Conservation (phyloP, 2,888 invertebrate species). For the Drosophila dives region DNA sequence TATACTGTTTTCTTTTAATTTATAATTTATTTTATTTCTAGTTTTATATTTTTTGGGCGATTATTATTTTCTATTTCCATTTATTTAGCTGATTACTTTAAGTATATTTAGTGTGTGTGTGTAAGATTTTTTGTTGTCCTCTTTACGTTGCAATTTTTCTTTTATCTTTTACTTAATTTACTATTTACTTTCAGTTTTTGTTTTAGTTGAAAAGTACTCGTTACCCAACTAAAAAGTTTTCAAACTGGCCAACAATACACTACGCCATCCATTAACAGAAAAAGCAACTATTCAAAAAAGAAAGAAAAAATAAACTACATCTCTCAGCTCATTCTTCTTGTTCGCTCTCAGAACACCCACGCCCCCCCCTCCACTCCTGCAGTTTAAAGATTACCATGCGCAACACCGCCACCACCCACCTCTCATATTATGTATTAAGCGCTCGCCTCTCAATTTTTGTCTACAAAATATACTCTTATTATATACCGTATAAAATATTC, state of each 20-base stretch:
- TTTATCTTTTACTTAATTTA: background rate
- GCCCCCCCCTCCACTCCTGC: background rate
- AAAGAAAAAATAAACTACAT: conserved; percentile 8
- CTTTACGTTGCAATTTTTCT: conserved; percentile 30
- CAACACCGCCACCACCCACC: conserved; percentile 5
- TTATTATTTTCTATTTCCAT: conserved; percentile 4
- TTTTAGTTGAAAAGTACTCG: conserved; percentile 13
- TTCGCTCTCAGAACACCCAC: conserved; percentile 31
- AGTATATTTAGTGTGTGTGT: conserved; percentile 26
- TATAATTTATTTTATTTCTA: conserved; percentile 38
- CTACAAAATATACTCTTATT: conserved; percentile 39
- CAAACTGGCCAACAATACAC: conserved; percentile 11
- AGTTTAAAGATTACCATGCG: conserved; percentile 10
- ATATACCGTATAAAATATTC: conserved; percentile 21
- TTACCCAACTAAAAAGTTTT: conserved; percentile 18
- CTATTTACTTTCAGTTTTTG: conserved; percentile 1
- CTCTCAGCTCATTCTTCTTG: conserved; percentile 37
- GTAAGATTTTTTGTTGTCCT: conserved; percentile 19
- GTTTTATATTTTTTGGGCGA: conserved; percentile 32
- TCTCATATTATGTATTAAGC: conserved; percentile 37
- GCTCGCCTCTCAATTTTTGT: conserved; percentile 49
- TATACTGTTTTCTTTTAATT: conserved; percentile 58
- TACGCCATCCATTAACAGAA: conserved; percentile 15
- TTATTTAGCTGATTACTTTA: conserved; percentile 27
- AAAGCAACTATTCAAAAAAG: conserved; percentile 11